Evolutionary conservation across 2,888 invertebrate genomes (phyloP).

Genomic region (Nephrotoma flavescens): DNA sequence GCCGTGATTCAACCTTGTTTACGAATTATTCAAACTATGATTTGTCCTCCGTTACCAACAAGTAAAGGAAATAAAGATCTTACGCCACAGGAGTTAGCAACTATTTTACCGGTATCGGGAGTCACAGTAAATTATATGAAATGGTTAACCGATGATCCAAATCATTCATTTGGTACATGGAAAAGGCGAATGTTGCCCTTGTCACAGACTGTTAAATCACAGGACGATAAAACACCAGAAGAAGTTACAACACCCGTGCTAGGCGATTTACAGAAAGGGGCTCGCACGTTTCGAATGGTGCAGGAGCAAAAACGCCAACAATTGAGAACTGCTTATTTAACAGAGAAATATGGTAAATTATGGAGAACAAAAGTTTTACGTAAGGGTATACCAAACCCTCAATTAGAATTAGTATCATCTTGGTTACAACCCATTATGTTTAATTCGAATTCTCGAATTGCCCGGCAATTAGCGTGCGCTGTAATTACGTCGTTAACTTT

Average conservation of each 20-base stretch:
- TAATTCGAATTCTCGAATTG: slow-evolving; percentile 78
- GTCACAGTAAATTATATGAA: slow-evolving; percentile 55
- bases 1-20: slow-evolving; percentile 86
- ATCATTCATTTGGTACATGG: slow-evolving; percentile 60
- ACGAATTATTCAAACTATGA: slow-evolving; percentile 73
- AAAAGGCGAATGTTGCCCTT: slow-evolving; percentile 42
- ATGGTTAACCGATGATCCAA: slow-evolving; percentile 56
- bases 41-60: slow-evolving; percentile 46
- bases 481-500: slow-evolving; percentile 73
- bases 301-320: slow-evolving; percentile 26
- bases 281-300: slow-evolving; percentile 13
- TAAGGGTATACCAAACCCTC: slow-evolving; percentile 26
- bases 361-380: slow-evolving; percentile 40
- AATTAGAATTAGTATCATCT: slow-evolving; percentile 39
- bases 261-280: slow-evolving; percentile 15
- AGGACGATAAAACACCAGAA: slow-evolving; percentile 16
- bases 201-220: slow-evolving; percentile 18
- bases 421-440: slow-evolving; percentile 90
- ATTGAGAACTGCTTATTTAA: slow-evolving; percentile 39
- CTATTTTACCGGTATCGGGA: slow-evolving; percentile 40
- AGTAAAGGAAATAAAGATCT: slow-evolving; percentile 41
- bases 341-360: slow-evolving; percentile 57
- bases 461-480: slow-evolving; percentile 77
- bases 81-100: slow-evolving; percentile 36
- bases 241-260: slow-evolving; percentile 12